phyloP scores from a whole-genome alignment of 2,113 vertebrate species.

The Esox niger region DNA sequence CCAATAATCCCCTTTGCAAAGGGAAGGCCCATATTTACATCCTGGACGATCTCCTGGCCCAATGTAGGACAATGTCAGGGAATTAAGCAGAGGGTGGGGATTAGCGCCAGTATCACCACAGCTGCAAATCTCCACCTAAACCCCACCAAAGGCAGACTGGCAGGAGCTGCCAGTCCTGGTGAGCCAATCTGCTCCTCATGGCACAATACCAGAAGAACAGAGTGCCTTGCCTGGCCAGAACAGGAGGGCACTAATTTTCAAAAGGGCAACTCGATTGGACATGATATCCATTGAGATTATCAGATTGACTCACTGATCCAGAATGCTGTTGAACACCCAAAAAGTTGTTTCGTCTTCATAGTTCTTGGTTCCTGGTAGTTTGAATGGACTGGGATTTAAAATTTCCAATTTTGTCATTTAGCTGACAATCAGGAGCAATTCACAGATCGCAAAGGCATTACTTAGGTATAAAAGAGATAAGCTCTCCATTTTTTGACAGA shows the following conservation, averaged over 20 bases:
- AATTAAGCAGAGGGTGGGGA: slow-evolving; percentile 59
- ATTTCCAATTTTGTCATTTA: too few species aligned
- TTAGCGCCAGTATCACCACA: slow-evolving; percentile 55
- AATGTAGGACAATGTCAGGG: slow-evolving; percentile 72
- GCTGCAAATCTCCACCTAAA: slow-evolving; percentile 53
- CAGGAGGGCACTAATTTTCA: slow-evolving; percentile 26
- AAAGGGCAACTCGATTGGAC: slow-evolving; percentile 22
- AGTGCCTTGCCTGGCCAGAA: slow-evolving; percentile 13
- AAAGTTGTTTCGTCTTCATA: not conserved
- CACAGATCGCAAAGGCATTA: too few species aligned
- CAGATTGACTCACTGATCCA: slow-evolving; percentile 30
- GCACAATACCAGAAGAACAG: slow-evolving; percentile 22
- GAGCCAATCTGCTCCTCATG: slow-evolving; percentile 25
- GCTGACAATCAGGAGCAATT: too few species aligned
- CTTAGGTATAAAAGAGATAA: not conserved
- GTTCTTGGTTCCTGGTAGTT: not conserved
- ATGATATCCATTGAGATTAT: slow-evolving; percentile 42
- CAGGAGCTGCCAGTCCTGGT: slow-evolving; percentile 49
- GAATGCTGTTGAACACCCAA: slow-evolving; percentile 26
- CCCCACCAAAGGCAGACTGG: slow-evolving; percentile 37
- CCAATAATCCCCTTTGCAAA: slow-evolving; percentile 52
- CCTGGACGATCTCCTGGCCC: slow-evolving; percentile 54
- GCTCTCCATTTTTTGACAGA: slow-evolving; percentile 12
- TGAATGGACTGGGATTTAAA: not conserved
- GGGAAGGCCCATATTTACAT: slow-evolving; percentile 55